phyloP scores from a whole-genome alignment of 2,113 vertebrate genomes.

The Antechinus stuartii region DNA sequence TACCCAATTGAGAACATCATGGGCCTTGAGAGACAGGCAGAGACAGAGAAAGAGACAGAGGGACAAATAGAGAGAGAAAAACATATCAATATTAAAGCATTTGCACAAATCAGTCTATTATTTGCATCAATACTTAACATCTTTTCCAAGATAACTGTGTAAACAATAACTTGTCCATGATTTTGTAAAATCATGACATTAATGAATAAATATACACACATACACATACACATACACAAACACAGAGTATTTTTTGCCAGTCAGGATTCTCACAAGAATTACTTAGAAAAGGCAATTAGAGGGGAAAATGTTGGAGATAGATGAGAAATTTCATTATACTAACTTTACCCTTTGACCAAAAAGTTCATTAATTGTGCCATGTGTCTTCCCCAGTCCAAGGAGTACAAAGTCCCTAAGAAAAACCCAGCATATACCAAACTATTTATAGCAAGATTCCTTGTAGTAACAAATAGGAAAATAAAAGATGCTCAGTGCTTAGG shows the following conservation, averaged over 20 bases:
- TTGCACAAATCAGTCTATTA: conserved; percentile 35
- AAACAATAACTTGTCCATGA: conserved; percentile 15
- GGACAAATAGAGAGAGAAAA: neutral
- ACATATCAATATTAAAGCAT: conserved; percentile 26
- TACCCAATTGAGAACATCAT: conserved; percentile 12
- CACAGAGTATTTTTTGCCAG: neutral
- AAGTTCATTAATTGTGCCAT: neutral
- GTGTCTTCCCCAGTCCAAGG: neutral
- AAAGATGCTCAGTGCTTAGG: neutral
- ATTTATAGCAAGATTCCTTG: neutral
- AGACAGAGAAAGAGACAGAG: neutral
- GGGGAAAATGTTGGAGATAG: neutral
- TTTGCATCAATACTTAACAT: conserved; percentile 29
- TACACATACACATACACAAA: neutral
- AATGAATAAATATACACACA: neutral
- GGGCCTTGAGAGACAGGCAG: neutral
- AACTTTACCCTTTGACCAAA: neutral
- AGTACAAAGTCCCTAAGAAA: neutral
- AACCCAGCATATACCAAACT: neutral
- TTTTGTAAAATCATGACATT: conserved; percentile 20
- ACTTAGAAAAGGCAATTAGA: neutral
- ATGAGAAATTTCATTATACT: conserved; percentile 28
- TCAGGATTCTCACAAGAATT: neutral
- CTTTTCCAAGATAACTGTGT: conserved; percentile 40
- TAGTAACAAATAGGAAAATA: neutral